phyloP scores from a whole-genome alignment of 2,797 vertebrate genomes.

The Peromyscus eremicus region DNA sequence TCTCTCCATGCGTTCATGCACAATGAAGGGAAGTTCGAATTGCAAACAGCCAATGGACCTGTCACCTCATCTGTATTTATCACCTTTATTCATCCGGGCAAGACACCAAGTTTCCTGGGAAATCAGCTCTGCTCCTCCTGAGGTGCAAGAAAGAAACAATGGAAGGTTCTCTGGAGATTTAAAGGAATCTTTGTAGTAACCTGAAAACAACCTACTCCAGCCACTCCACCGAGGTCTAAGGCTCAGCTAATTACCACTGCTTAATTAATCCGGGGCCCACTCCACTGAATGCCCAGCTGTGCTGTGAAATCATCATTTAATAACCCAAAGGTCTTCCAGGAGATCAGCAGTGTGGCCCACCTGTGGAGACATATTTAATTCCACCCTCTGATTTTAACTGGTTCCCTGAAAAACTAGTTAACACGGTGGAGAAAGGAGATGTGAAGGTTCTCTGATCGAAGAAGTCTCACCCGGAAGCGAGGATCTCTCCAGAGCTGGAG shows the following conservation, averaged over 20 bases:
- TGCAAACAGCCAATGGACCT: slow-evolving; percentile 36
- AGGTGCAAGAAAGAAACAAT: slow-evolving; percentile 50
- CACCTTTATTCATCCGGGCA: slow-evolving; percentile 45
- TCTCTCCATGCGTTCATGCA: neutral
- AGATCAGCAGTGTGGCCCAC: slow-evolving; percentile 1
- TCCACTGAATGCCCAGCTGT: slow-evolving; percentile 62
- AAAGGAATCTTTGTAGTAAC: slow-evolving; percentile 36
- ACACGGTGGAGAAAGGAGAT: neutral
- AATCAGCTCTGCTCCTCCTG: slow-evolving; percentile 9
- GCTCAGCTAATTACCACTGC: slow-evolving; percentile 65
- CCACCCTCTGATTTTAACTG: slow-evolving; percentile 1
- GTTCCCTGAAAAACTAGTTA: slow-evolving; percentile 6
- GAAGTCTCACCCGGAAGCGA: neutral
- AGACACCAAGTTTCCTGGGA: slow-evolving; percentile 43
- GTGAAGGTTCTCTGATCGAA: neutral
- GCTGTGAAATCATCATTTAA: slow-evolving; percentile 65
- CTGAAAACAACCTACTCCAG: slow-evolving; percentile 66
- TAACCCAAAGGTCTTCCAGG: slow-evolving; percentile 64
- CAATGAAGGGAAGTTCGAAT: slow-evolving; percentile 30
- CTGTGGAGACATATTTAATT: slow-evolving; percentile 24
- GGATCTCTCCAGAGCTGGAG: neutral
- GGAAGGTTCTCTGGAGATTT: slow-evolving; percentile 45
- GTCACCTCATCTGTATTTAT: slow-evolving; percentile 45
- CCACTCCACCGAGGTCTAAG: slow-evolving; percentile 15
- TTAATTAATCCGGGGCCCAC: slow-evolving; percentile 71